A percentile compares a stretch with the other conserved stretches of the same genome.
These are phyloP conservation scores for Lethrus apterus DNA, from an alignment of 1,140 invertebrate genomes.

Conservation along the genomic window DNA sequence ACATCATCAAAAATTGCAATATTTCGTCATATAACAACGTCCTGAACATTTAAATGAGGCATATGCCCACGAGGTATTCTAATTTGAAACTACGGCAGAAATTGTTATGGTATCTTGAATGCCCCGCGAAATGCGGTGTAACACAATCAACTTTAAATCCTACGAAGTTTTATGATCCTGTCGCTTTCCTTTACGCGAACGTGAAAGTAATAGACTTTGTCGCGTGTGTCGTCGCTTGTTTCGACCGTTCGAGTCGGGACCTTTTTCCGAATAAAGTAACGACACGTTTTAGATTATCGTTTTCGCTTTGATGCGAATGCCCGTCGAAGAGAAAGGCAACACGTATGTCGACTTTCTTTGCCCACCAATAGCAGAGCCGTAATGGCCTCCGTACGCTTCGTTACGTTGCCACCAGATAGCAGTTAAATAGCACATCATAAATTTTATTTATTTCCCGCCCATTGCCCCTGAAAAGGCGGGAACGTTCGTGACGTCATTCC, in stretches of 20 bases:
- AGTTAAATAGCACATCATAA: constrained; percentile 43
- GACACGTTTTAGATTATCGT: constrained; percentile 19
- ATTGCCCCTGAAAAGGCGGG: constrained; percentile 36
- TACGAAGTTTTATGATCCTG: constrained; percentile 22
- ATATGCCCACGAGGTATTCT: constrained; percentile 13
- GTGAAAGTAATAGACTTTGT: constrained; percentile 23
- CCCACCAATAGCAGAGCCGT: constrained; percentile 39
- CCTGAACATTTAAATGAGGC: constrained; percentile 14
- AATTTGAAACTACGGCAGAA: constrained; percentile 14
- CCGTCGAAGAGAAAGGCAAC: no score
- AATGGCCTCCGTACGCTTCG: constrained; percentile 43
- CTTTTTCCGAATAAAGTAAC: constrained; percentile 27
- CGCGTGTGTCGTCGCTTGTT: constrained; percentile 30
- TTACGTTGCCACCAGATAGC: constrained; percentile 42
- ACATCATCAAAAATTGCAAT: constrained; percentile 11
- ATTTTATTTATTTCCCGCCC: constrained; percentile 42
- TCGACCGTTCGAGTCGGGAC: constrained; percentile 23
- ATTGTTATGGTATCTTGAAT: constrained; percentile 30
- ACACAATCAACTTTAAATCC: constrained; percentile 20
- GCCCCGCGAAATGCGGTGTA: constrained; percentile 33
- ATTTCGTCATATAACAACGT: constrained; percentile 10
- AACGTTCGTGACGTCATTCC: constrained; percentile 22
- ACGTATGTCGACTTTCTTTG: constrained; percentile 19
- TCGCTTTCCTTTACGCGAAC: constrained; percentile 20
- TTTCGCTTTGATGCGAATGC: constrained; percentile 15